Percentiles rank a stretch among this genome's conserved stretches.
These are phyloP conservation scores for Gallinago solitaria DNA, from an alignment of 2,797 vertebrate species.

Conservation along the genomic window DNA sequence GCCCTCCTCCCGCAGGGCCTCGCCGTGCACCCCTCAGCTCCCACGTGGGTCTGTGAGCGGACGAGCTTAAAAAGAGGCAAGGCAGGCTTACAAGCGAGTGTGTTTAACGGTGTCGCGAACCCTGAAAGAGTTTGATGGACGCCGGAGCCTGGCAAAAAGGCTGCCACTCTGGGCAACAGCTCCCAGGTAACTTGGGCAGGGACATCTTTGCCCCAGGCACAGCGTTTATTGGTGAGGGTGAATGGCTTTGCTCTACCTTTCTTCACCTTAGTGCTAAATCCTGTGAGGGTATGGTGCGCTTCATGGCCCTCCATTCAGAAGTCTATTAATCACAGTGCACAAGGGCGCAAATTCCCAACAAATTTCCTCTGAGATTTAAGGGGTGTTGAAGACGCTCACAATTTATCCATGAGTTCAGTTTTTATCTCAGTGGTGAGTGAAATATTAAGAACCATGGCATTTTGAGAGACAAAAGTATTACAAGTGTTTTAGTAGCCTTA, in stretches of 20 bases:
- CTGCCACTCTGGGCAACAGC: no score
- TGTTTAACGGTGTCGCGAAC: rapidly evolving
- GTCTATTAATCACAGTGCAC: neutral
- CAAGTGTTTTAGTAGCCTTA: neutral
- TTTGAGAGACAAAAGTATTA: neutral
- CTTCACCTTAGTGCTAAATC: neutral
- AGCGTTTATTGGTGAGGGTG: neutral
- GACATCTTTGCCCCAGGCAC: neutral
- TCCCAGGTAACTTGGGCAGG: neutral
- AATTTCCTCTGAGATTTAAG: neutral
- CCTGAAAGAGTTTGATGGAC: rapidly evolving
- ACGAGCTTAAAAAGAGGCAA: neutral
- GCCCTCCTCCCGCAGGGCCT: neutral
- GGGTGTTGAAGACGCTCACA: neutral
- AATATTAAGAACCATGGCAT: neutral
- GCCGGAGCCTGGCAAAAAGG: neutral
- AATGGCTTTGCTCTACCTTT: neutral
- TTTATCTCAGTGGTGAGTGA: neutral
- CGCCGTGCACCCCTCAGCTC: rapidly evolving
- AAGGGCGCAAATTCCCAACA: neutral
- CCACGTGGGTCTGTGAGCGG: rapidly evolving
- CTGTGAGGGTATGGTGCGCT: neutral
- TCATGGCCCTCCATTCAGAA: neutral
- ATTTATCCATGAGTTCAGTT: neutral
- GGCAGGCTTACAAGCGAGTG: rapidly evolving